phyloP scores from a whole-genome alignment of 2,888 invertebrate genomes.

The Ceriagrion tenellum region DNA sequence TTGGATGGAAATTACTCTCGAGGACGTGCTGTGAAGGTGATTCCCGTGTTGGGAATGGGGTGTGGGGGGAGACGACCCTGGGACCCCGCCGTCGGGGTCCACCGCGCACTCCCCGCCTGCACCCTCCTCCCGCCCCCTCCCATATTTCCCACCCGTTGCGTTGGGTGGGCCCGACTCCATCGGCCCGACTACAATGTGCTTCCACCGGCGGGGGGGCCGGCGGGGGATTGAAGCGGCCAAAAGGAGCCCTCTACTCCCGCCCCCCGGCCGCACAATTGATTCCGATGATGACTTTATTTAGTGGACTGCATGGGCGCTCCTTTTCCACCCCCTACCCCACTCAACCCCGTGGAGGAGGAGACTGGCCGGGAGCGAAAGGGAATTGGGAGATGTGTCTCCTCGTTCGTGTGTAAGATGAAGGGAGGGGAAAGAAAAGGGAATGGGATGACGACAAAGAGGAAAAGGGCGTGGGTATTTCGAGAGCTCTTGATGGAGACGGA shows the following conservation, averaged over 20 bases:
- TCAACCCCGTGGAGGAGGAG: not conserved
- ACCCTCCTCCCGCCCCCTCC: not conserved
- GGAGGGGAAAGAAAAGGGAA: not conserved
- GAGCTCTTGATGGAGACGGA: not conserved
- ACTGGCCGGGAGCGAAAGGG: not conserved
- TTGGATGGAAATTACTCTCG: not conserved
- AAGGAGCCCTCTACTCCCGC: not conserved
- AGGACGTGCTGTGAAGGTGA: not conserved
- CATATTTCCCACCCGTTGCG: not conserved
- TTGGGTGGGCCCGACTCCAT: not conserved
- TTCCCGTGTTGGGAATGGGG: not conserved
- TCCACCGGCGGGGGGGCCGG: not conserved
- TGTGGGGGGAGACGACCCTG: not conserved
- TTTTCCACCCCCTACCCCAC: not conserved
- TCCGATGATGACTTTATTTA: conserved; percentile 64
- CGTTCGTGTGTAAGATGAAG: not conserved
- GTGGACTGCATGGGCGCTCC: conserved; percentile 40
- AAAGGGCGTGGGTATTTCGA: not conserved
- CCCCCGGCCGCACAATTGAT: conserved; percentile 21
- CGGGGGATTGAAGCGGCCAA: not conserved
- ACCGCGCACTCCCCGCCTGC: not conserved
- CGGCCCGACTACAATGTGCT: not conserved
- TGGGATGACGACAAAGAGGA: not conserved
- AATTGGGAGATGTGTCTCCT: not conserved
- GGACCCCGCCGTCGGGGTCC: not conserved